Base-by-base conservation (phyloP, 2,888 invertebrate genomes). In the Lucinisca nassula region DNA sequence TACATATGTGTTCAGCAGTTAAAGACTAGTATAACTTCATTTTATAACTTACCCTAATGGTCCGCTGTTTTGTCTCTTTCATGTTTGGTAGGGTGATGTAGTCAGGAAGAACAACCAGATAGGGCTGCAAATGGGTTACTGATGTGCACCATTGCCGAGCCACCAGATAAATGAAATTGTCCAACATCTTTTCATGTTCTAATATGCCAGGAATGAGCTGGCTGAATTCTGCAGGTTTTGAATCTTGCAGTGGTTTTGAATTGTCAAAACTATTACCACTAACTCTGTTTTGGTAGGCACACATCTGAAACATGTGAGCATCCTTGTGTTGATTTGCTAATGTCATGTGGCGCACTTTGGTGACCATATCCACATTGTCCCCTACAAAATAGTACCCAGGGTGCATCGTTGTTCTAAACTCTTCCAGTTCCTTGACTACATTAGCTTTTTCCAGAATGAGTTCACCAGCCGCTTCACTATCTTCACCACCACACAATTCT, bases 361-460 rank as follows among this genome's bases (percentile, higher is more conserved):
- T 89, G 21, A 49, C 32, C 80, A 89, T 77, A 24, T 89, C 87
- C 1, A 87, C 89, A 85, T 89, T 89, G 74, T 87, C 87, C 2
- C 89, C 89, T 27, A 89, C 85, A 85, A 89, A 89, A 45, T 89
- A 89, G 32, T 55, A 89, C 0, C 87, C 89, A 24, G 40, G 45
- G 30, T 83, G 83, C 83, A 85, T 88, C 0, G 0, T 75, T n/a
- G 58, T n/a, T 70, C 79, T 49, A 30, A 74, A 75, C n/a, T 61
- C 38, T 70, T 78, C n/a, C n/a, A 84, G 38, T 61, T 82, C 75
- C 6, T 61, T 61, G 8, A 10, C 4, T 8, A 61, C 27, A 30
- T 4, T 27, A 27, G 30, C 61, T 30, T 61, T 17, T 27, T 61
- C 61, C 61, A 61, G 61, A 8, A 61, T 17, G 3, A 61, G 61